Conservation (phyloP, 2,888 invertebrate species). For the Gisinianus flammeolus region DNA sequence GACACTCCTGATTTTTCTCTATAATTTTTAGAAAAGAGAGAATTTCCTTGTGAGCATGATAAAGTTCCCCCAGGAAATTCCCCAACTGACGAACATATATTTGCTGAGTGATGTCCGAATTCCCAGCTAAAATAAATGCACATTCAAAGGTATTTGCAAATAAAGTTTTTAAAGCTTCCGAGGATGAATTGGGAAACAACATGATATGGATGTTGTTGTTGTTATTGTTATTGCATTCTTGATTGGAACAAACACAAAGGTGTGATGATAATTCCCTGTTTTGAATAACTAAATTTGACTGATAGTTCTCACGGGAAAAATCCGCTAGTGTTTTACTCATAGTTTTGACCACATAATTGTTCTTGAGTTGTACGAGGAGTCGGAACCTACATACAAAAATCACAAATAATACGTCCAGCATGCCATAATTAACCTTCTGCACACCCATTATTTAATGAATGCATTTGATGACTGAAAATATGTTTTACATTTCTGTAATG, state of each 20-base stretch:
- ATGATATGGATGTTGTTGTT: not conserved
- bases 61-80: not conserved
- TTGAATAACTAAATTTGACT: not conserved
- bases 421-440: not conserved
- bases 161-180: not conserved
- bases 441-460: no score
- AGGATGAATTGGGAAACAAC: not conserved
- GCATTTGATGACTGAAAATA: no score
- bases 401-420: not conserved
- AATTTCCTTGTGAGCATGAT: not conserved
- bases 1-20: no score
- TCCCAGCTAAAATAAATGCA: not conserved
- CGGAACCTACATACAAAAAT: not conserved
- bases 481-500: conserved; percentile 24
- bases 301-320: conserved; percentile 1
- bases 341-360: conserved; percentile 11
- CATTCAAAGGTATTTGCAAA: conserved; percentile 12
- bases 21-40: no score
- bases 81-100: not conserved
- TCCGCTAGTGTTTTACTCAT: conserved; percentile 13
- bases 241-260: no score
- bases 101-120: not conserved
- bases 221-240: not conserved
- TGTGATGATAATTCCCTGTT: not conserved
- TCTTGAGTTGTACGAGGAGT: not conserved